Evolutionary conservation across 2,797 vertebrate genomes (phyloP).

Genomic region (Gorsachius magnificus): DNA sequence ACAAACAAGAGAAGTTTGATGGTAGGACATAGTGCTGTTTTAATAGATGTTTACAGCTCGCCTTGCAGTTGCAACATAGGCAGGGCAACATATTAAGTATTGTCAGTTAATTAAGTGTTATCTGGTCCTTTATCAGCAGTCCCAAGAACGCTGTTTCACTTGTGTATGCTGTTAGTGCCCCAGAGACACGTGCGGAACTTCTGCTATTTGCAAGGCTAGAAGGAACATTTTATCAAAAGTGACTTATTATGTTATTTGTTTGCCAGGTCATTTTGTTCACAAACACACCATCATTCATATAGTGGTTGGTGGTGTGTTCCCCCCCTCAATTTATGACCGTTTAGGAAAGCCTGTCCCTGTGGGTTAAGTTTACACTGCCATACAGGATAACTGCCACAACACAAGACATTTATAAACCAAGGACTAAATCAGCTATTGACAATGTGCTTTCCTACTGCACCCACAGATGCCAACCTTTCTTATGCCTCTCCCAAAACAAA

Average conservation of each 20-base stretch:
- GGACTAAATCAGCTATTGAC: background rate
- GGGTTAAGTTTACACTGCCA: background rate
- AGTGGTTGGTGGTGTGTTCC: background rate
- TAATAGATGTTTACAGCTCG: background rate
- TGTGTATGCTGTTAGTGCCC: background rate
- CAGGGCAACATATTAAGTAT: background rate
- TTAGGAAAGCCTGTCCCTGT: background rate
- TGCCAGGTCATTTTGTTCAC: slow-evolving; percentile 3
- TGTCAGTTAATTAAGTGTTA: background rate
- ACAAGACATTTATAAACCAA: background rate
- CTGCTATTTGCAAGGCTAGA: background rate
- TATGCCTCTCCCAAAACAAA: background rate
- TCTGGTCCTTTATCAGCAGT: background rate
- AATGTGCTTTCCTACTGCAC: background rate
- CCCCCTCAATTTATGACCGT: background rate
- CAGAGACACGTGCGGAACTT: background rate
- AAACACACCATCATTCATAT: background rate
- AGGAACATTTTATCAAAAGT: slow-evolving; percentile 12
- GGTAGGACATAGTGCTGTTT: background rate
- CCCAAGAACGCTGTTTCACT: background rate
- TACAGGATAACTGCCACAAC: background rate
- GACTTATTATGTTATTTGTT: background rate
- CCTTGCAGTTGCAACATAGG: background rate
- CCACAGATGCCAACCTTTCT: background rate
- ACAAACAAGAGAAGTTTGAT: background rate